Conservation (phyloP, 2,113 vertebrate species). For the Balaenoptera acutorostrata region DNA sequence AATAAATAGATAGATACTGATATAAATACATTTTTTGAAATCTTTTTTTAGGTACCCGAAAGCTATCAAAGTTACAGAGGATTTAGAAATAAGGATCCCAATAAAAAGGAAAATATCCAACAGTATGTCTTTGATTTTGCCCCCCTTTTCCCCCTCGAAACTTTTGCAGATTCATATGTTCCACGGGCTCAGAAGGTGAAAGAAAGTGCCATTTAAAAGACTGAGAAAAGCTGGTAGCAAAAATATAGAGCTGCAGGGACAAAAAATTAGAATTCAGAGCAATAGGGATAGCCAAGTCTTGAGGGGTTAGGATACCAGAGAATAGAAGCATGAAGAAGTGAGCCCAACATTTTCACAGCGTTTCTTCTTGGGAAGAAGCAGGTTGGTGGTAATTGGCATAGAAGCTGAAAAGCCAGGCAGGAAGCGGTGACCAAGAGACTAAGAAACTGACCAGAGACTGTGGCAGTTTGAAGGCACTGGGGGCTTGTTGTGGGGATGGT, state of each 20-base stretch:
- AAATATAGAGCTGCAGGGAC: neutral
- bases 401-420: neutral
- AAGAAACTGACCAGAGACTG: neutral
- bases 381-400: too few relatives aligned
- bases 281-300: neutral
- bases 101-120: neutral
- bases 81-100: neutral
- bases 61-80: neutral
- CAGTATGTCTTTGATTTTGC: neutral
- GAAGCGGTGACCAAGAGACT: neutral
- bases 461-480: neutral
- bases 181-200: neutral
- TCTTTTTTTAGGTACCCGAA: neutral
- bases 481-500: neutral
- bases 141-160: neutral
- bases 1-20: neutral
- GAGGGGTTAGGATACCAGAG: neutral
- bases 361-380: neutral
- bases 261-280: neutral
- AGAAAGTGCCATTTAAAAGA: neutral
- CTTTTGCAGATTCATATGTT: neutral
- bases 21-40: neutral
- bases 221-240: neutral
- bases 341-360: neutral
- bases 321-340: neutral